Evolutionary conservation across 2,888 invertebrate species (phyloP), one percentile per base, ranked within the genome.

Genomic region (Lypha dubia): DNA sequence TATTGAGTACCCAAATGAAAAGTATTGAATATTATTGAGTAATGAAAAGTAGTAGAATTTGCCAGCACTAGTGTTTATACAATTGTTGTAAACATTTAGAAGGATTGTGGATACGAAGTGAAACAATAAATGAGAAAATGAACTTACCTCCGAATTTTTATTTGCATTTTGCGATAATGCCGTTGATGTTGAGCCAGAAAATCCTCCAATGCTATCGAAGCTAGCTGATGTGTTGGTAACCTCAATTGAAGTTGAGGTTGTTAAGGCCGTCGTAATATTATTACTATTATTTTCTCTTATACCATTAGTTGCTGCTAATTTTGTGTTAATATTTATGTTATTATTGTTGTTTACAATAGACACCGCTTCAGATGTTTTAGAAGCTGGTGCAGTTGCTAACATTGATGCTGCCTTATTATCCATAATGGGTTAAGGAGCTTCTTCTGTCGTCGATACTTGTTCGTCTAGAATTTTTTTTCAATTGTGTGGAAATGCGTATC

Each of bases 231-330:
- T 75, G 46, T 84, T 85, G 86, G 90, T 89, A 85, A 90, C 89
- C 87, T 89, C 88, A 86, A 89, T 89, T 65, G 90, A 89, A 88
- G 88, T 88, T 85, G 87, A 83, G 82, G 79, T 87, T 84, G 88
- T 85, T 88, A 89, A 82, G 86, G 87, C 65, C 75, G 88, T 77
- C 87, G 89, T 89, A 88, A 90, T 89, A 88, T 88, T 90, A 88
- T 89, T 91, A 89, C 89, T 91, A 88, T 89, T 91, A 89, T 90
- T 92, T 87, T 91, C 92, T 89, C 89, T 91, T 83, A 92, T 90
- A 86, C 92, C 91, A 89, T 92, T 92, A 89, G 89, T 89, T 88
- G 91, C 88, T 83, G 88, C 84, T 87, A 88, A 85, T 87, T 86
- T 88, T 87, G 85, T 88, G 88, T 86, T 89, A 84, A 84, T 87